A percentile compares a stretch with the other conserved stretches of the same genome.
phyloP scores from a whole-genome alignment of 1,140 invertebrate species.

The Formica exsecta region DNA sequence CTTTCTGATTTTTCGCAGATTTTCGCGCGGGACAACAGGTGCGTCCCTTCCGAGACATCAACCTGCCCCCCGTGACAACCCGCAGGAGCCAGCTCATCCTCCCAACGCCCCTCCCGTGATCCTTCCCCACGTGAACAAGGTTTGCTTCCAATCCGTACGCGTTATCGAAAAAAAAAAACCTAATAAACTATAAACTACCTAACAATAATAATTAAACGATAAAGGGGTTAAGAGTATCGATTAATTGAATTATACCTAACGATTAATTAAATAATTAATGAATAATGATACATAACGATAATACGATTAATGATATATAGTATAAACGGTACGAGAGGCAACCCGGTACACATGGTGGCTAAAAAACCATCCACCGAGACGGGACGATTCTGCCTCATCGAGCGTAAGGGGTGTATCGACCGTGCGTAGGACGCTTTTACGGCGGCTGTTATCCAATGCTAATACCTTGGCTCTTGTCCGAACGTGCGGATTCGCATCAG shows the following conservation, averaged over 20 bases:
- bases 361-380: conserved; percentile 85
- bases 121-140: conserved; percentile 80
- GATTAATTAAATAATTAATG: conserved; percentile 80
- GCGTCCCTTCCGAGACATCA: conserved; percentile 76
- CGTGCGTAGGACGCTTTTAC: conserved; percentile 67
- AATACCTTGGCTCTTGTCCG: conserved; percentile 44
- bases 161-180: conserved; percentile 80
- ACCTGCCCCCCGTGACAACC: conserved; percentile 71
- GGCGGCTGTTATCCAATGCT: conserved; percentile 39
- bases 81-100: conserved; percentile 70
- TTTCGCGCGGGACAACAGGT: conserved; percentile 77
- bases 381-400: conserved; percentile 82
- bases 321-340: conserved; percentile 83
- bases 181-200: conserved; percentile 85
- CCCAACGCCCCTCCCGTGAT: conserved; percentile 73
- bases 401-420: conserved; percentile 67
- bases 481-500: conserved; percentile 55
- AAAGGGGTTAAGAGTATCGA: conserved; percentile 84
- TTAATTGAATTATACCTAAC: conserved; percentile 82
- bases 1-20: conserved; percentile 81
- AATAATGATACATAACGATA: conserved; percentile 79
- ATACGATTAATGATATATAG: conserved; percentile 78
- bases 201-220: conserved; percentile 84
- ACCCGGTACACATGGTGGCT: conserved; percentile 83
- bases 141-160: conserved; percentile 84